Conservation (phyloP, 2,888 invertebrate species). For the Drosophila birchii region DNA sequence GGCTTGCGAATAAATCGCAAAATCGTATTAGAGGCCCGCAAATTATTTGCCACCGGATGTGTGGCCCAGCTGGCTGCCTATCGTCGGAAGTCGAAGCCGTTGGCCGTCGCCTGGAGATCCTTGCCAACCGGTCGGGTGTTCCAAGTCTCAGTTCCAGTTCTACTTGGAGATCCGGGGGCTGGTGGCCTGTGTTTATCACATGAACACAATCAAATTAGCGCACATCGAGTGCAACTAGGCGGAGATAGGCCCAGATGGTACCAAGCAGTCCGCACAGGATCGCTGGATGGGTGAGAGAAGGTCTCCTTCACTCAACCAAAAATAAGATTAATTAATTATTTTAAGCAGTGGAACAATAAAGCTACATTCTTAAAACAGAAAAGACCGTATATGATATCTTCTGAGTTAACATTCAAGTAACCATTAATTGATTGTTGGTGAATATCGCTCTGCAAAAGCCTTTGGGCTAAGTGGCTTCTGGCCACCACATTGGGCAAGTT, state of each 20-base stretch:
- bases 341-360: too few species aligned
- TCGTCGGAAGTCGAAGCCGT: conserved; percentile 42
- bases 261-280: conserved; percentile 23
- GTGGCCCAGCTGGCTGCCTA: conserved; percentile 31
- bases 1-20: conserved; percentile 78
- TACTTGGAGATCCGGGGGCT: conserved; percentile 18
- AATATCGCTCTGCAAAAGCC: conserved; percentile 5
- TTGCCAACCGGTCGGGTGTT: neutral
- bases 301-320: neutral
- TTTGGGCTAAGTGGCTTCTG: conserved; percentile 11
- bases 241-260: conserved; percentile 67
- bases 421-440: neutral
- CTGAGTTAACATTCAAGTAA: neutral
- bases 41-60: conserved; percentile 79
- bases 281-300: neutral
- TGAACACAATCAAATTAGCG: conserved; percentile 81
- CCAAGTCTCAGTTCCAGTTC: conserved; percentile 3
- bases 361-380: too few species aligned
- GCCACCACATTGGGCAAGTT: conserved; percentile 33
- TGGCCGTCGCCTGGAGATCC: conserved; percentile 23
- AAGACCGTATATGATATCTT: neutral
- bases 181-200: conserved; percentile 71
- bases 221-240: conserved; percentile 78
- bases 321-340: conserved; percentile 40
- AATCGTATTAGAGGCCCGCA: conserved; percentile 67